Percentiles rank a stretch among this genome's conserved stretches.
Conservation (phyloP, 2,113 vertebrate species). For the Quiscalus mexicanus region DNA sequence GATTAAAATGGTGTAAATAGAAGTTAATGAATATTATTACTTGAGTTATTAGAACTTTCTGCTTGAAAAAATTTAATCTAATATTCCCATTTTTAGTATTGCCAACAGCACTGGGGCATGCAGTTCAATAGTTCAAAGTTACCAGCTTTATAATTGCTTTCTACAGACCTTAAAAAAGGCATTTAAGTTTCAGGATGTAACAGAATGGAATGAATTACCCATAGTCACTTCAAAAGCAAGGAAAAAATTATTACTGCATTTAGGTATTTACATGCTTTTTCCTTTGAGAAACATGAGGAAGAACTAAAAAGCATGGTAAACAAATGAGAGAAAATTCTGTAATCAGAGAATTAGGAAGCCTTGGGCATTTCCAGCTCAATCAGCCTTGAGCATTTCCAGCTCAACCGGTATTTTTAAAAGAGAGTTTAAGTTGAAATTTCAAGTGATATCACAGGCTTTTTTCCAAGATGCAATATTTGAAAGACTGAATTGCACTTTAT, state of each 20-base stretch:
- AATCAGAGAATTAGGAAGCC: background rate
- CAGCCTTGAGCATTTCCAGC: background rate
- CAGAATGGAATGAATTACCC: constrained; percentile 46
- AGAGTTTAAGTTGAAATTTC: background rate
- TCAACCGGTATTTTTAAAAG: background rate
- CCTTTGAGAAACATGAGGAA: background rate
- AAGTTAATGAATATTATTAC: constrained; percentile 73
- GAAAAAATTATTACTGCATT: background rate
- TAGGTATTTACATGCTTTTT: background rate
- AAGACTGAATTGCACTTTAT: background rate
- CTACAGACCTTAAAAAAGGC: constrained; percentile 56
- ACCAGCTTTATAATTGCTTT: constrained; percentile 69
- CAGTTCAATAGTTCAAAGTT: constrained; percentile 68
- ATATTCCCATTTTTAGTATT: constrained; percentile 52
- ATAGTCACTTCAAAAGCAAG: background rate
- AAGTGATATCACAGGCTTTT: background rate
- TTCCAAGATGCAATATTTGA: background rate
- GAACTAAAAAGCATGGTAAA: background rate
- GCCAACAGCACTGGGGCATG: constrained; percentile 42
- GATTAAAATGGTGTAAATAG: constrained; percentile 66
- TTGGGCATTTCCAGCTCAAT: background rate
- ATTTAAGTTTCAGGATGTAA: constrained; percentile 56
- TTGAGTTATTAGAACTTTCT: constrained; percentile 69
- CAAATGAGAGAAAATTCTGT: background rate
- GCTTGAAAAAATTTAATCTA: constrained; percentile 71